Evolutionary conservation across 2,797 vertebrate species (phyloP), one percentile per base, ranked within the genome.

Genomic region (Dicrostonyx torquatus): DNA sequence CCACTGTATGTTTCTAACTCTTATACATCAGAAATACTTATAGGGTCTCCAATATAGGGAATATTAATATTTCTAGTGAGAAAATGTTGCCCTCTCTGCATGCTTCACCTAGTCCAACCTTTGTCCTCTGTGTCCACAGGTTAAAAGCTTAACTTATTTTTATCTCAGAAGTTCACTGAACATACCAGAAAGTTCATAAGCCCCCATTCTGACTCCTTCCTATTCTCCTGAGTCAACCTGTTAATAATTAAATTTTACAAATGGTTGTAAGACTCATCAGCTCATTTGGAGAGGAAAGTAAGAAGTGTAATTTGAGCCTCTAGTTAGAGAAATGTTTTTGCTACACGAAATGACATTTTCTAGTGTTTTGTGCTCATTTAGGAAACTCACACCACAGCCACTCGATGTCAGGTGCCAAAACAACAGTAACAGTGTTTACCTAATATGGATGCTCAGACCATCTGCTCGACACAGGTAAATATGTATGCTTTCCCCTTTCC

Each of bases 361-460:
- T 89, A 90, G 53, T 53, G 78, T 64, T 55, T 17, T 43, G 15
- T 62, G 29, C 20, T 93, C 79, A 60, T 48, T 89, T 89, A 83
- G 83, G 76, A 91, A 88, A 90, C 43, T 83, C 75, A 90, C 40
- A 55, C 24, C 24, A 43, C 29, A 84, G 85, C 37, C 43, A 50
- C 43, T 50, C 34, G 34, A 96, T 34, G 34, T 58, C 91, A 73
- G 62, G 83, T 60, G 66, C 86, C 70, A 90, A 92, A 93, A 93
- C 87, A 95, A 89, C 94, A 53, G 85, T 78, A 70, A 87, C 24
- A 66, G n/a, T 68, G 58, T 93, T 91, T 92, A 64, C 68, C 75
- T 83, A 92, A 92, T 9, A 92, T 0, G 4, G n/a, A n/a, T 78
- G 50, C 50, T 84, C 40, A 55, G 91, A 87, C 64, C 50, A 91